A percentile compares a stretch with the other conserved stretches of the same genome.
phyloP scores from a whole-genome alignment of 2,888 invertebrate species.

The Latrodectus elegans region DNA sequence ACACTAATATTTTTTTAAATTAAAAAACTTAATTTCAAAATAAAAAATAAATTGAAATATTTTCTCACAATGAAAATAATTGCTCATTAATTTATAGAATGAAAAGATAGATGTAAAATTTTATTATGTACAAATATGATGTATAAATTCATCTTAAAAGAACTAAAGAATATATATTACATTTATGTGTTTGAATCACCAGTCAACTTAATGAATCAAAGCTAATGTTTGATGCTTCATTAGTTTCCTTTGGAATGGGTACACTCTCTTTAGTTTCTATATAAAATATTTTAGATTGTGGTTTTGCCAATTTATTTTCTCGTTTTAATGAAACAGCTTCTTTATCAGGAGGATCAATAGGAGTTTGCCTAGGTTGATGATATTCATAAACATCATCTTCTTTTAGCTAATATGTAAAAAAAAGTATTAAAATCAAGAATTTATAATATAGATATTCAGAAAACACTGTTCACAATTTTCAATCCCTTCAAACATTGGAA shows the following conservation, averaged over 20 bases:
- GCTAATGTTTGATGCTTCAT: too few relatives aligned
- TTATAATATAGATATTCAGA: too few relatives aligned
- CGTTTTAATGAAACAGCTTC: conserved; percentile 77
- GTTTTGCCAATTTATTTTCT: conserved; percentile 72
- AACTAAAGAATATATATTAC: neutral
- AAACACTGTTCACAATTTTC: too few relatives aligned
- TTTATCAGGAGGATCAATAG: conserved; percentile 79
- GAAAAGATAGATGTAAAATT: neutral
- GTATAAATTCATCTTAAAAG: neutral
- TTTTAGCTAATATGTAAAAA: conserved; percentile 62
- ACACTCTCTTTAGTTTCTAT: conserved; percentile 73
- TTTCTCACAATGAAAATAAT: too few relatives aligned
- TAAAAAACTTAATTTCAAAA: too few relatives aligned
- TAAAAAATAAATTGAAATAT: too few relatives aligned
- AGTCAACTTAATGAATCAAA: neutral
- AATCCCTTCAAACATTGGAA: too few relatives aligned
- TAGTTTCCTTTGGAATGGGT: conserved; percentile 19
- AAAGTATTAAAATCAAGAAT: too few relatives aligned
- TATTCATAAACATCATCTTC: conserved; percentile 75
- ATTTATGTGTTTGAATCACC: neutral
- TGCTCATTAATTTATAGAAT: neutral
- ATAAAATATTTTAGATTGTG: conserved; percentile 33
- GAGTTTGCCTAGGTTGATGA: conserved; percentile 78
- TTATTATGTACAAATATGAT: neutral
- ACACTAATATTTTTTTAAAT: too few relatives aligned